phyloP scores from a whole-genome alignment of 2,113 vertebrate genomes.

The Nesoenas mayeri region DNA sequence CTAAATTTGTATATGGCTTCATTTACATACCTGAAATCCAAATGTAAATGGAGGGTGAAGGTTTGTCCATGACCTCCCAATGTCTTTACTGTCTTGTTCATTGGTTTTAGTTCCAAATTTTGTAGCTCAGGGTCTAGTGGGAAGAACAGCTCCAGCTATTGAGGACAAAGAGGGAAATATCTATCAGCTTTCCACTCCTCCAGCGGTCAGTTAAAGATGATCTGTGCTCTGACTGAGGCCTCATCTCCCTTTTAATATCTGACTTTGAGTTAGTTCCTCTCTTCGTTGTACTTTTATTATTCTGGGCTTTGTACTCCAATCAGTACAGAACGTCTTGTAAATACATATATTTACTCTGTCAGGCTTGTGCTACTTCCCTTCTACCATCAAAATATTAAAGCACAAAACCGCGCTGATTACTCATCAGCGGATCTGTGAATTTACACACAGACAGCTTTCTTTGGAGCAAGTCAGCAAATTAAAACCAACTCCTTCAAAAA shows the following conservation, averaged over 20 bases:
- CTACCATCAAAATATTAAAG: conserved; percentile 40
- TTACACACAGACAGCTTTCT: conserved; percentile 33
- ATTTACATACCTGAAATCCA: conserved; percentile 15
- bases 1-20: not conserved
- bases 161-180: not conserved
- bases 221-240: not conserved
- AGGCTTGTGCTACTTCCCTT: not conserved
- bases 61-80: not conserved
- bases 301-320: not conserved
- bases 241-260: not conserved
- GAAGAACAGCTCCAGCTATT: not conserved
- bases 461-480: conserved; percentile 33
- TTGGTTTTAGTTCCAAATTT: not conserved
- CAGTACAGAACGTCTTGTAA: not conserved
- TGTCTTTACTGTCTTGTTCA: not conserved
- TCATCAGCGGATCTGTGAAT: not conserved
- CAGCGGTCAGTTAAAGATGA: not conserved
- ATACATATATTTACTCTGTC: not conserved
- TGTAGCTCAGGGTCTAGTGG: not conserved
- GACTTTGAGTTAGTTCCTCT: not conserved
- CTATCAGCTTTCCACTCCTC: not conserved
- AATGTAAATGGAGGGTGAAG: not conserved
- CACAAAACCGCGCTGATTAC: conserved; percentile 46
- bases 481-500: conserved; percentile 5
- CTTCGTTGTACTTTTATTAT: not conserved